Evolutionary conservation across 2,797 vertebrate species (phyloP).

Genomic region (Gymnopithys bicolor): DNA sequence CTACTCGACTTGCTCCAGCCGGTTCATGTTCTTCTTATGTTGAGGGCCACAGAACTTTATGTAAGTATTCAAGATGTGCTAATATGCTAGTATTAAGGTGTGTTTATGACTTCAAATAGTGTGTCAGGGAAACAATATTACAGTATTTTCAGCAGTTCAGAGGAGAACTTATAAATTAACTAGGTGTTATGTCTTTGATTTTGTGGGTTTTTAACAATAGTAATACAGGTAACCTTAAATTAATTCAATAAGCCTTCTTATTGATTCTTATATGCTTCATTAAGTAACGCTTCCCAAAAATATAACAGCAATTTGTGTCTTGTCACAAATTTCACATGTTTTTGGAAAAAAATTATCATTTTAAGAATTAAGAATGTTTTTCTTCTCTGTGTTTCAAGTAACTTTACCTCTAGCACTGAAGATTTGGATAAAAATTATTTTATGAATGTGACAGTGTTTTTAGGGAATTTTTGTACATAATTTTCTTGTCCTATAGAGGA

Average conservation of each 20-base stretch:
- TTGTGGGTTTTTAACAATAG: constrained; percentile 70
- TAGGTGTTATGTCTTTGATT: constrained; percentile 61
- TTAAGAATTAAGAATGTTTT: constrained; percentile 73
- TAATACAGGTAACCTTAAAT: constrained; percentile 67
- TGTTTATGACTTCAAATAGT: constrained; percentile 39
- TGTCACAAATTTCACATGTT: constrained; percentile 75
- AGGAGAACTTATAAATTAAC: constrained; percentile 55
- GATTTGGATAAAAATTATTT: constrained; percentile 59
- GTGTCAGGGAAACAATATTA: constrained; percentile 43
- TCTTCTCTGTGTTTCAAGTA: constrained; percentile 66
- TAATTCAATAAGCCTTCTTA: constrained; percentile 71
- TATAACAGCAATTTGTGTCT: constrained; percentile 67
- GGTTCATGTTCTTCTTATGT: not conserved
- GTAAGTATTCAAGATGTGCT: not conserved
- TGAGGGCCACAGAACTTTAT: not conserved
- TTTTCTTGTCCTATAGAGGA: constrained; percentile 67
- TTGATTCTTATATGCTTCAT: constrained; percentile 74
- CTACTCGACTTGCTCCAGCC: not conserved
- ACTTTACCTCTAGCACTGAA: constrained; percentile 56
- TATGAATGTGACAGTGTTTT: constrained; percentile 69
- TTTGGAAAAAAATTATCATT: constrained; percentile 71
- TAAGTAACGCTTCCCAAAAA: constrained; percentile 75
- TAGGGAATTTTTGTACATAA: constrained; percentile 57
- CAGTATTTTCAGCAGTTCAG: constrained; percentile 67
- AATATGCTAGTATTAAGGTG: not conserved